phyloP scores from a whole-genome alignment of 2,797 vertebrate species.

The Lutjanus campechanus region DNA sequence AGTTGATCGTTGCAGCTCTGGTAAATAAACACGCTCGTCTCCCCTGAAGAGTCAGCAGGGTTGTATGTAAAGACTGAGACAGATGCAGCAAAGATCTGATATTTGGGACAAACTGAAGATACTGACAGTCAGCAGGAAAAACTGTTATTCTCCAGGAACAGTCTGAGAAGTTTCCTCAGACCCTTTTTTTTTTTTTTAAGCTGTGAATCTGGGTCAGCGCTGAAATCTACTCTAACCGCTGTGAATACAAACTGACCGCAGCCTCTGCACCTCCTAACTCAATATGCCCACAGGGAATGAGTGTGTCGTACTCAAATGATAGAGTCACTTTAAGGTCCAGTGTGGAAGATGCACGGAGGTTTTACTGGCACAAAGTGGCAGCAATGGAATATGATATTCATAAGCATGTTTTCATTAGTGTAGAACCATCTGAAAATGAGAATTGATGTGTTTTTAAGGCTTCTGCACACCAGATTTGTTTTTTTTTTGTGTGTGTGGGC shows the following conservation, averaged over 20 bases:
- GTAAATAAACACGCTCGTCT: too few species aligned
- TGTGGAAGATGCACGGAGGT: too few species aligned
- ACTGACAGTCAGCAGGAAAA: neutral
- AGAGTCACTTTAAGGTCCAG: too few species aligned
- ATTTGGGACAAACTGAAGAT: neutral
- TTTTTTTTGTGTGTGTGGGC: too few species aligned
- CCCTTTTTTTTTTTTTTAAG: neutral
- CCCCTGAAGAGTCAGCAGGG: neutral
- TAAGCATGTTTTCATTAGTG: too few species aligned
- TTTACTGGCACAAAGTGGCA: too few species aligned
- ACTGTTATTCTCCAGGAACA: neutral
- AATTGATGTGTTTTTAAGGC: too few species aligned
- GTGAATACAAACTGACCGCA: slow-evolving; percentile 23
- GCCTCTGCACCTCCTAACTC: slow-evolving; percentile 6
- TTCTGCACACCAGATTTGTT: too few species aligned
- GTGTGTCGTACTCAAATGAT: slow-evolving; percentile 6
- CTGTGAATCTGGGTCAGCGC: slow-evolving; percentile 31
- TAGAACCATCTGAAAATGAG: too few species aligned
- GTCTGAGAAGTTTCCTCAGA: slow-evolving; percentile 10
- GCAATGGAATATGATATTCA: too few species aligned
- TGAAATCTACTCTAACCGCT: slow-evolving; percentile 12
- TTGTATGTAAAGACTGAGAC: neutral
- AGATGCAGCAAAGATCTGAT: neutral
- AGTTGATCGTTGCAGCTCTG: too few species aligned
- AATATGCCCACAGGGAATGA: neutral